These are phyloP conservation scores for Carassius gibelio DNA, from an alignment of 2,113 vertebrate genomes.

Conservation along the genomic window DNA sequence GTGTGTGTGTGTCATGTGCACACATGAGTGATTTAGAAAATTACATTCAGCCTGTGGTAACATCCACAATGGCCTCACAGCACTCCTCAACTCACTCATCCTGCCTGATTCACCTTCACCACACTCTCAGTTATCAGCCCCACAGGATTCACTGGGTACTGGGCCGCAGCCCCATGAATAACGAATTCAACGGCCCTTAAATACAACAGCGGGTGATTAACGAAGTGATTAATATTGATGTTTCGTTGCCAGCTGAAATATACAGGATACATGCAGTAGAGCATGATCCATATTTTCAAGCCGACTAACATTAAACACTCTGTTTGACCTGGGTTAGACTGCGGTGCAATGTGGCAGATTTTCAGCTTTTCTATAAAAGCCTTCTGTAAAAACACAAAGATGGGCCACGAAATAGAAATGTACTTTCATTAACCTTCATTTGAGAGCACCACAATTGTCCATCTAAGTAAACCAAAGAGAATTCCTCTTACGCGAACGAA, in stretches of 20 bases:
- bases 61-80: slow-evolving; percentile 9
- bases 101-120: slow-evolving; percentile 22
- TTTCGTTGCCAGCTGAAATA: not conserved
- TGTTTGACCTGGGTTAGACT: not conserved
- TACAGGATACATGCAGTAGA: not conserved
- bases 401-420: not conserved
- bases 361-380: not conserved
- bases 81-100: slow-evolving; percentile 33
- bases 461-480: slow-evolving; percentile 17
- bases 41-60: slow-evolving; percentile 41
- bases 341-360: not conserved
- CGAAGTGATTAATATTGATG: not conserved
- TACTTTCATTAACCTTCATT: slow-evolving; percentile 38
- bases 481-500: slow-evolving; percentile 14
- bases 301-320: not conserved
- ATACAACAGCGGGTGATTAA: slow-evolving; percentile 3
- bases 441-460: not conserved
- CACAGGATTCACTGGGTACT: not conserved
- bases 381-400: slow-evolving; percentile 16
- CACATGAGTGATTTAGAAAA: slow-evolving; percentile 49
- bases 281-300: slow-evolving; percentile 7
- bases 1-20: not conserved
- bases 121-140: slow-evolving; percentile 6
- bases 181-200: not conserved
- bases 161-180: slow-evolving; percentile 7